These are phyloP conservation scores for Ctenodactylus gundi DNA, from an alignment of 2,113 vertebrate genomes.

Conservation along the genomic window DNA sequence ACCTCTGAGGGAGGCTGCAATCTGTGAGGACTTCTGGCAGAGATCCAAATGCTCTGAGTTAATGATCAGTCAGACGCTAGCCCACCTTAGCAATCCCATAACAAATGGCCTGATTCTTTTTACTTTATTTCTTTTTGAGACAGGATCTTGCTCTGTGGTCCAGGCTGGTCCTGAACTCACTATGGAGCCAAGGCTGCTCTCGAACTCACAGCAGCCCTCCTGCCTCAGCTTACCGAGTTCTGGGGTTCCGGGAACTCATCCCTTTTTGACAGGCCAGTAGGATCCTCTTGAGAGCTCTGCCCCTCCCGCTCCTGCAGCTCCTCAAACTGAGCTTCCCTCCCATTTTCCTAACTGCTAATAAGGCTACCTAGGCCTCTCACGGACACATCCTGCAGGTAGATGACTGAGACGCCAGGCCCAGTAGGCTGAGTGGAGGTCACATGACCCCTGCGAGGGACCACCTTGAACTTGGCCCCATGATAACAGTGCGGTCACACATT, in stretches of 20 bases:
- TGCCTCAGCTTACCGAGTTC: too few species aligned
- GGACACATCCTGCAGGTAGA: background rate
- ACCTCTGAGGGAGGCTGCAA: background rate
- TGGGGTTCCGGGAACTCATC: too few species aligned
- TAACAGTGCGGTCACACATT: background rate
- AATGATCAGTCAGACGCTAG: background rate
- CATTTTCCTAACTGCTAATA: background rate
- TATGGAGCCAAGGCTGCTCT: too few species aligned
- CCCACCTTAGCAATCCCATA: background rate
- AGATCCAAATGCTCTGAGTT: too few species aligned
- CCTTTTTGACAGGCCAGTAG: too few species aligned
- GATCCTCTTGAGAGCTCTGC: background rate
- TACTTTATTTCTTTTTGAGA: too few species aligned
- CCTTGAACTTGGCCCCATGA: background rate
- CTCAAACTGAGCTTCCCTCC: background rate
- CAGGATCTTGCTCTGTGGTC: background rate
- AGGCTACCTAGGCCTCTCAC: background rate
- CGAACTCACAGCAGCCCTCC: too few species aligned
- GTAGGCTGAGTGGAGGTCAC: background rate
- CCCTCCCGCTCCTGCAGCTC: too few species aligned
- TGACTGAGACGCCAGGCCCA: background rate
- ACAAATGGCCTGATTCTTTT: background rate
- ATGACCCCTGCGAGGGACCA: background rate
- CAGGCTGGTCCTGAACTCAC: background rate
- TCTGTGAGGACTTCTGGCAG: background rate